Conservation (phyloP, 2,888 invertebrate genomes). For the Phymatocera aterrima region DNA sequence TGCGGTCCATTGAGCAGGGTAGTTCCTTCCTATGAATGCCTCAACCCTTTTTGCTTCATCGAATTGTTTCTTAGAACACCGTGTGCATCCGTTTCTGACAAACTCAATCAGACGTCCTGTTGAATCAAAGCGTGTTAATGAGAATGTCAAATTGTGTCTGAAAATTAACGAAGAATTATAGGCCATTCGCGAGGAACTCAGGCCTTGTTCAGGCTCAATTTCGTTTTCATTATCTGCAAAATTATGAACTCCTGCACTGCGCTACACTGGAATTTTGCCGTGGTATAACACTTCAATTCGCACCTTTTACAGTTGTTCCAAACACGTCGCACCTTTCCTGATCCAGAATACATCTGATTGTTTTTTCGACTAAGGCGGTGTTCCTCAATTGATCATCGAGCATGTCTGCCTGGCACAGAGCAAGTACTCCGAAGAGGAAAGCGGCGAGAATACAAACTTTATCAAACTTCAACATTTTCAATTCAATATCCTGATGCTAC, state of each 20-base stretch:
- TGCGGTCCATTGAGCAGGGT: slow-evolving; percentile 76
- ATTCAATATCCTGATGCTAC: neutral
- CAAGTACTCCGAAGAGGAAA: slow-evolving; percentile 19
- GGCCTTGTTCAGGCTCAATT: neutral
- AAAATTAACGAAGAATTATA: neutral
- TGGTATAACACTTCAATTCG: slow-evolving; percentile 47
- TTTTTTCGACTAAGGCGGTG: slow-evolving; percentile 59
- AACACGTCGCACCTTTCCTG: slow-evolving; percentile 78
- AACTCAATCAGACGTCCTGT: slow-evolving; percentile 78
- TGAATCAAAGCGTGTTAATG: too few species aligned
- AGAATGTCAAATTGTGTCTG: neutral
- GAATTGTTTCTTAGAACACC: slow-evolving; percentile 76
- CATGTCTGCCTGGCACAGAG: slow-evolving; percentile 31
- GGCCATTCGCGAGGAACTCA: neutral
- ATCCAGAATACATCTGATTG: slow-evolving; percentile 78
- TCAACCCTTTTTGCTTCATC: slow-evolving; percentile 76
- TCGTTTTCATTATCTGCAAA: neutral
- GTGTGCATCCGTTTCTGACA: slow-evolving; percentile 76
- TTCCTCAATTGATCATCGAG: slow-evolving; percentile 1
- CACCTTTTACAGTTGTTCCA: slow-evolving; percentile 79
- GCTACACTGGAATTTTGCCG: too few species aligned
- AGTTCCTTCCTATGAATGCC: slow-evolving; percentile 76
- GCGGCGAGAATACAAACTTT: neutral
- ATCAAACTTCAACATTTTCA: neutral
- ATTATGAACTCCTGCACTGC: neutral